These are phyloP conservation scores for Echeneis naucrates DNA, from an alignment of 2,797 vertebrate genomes.

Conservation along the genomic window DNA sequence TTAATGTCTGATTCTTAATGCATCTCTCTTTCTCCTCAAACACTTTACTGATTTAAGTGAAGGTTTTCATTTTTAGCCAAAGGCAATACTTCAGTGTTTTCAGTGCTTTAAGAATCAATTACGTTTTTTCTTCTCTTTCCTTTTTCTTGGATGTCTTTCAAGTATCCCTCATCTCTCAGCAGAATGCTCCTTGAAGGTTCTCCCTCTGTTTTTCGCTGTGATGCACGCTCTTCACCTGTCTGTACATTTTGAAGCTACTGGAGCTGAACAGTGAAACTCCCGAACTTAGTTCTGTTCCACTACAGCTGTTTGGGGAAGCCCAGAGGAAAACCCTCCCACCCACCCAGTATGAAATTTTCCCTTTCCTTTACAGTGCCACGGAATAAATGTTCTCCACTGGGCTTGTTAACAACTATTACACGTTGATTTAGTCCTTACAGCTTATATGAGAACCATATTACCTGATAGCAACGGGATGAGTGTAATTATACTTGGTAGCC, in stretches of 20 bases:
- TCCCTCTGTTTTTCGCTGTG: constrained; percentile 4
- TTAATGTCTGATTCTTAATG: constrained; percentile 80
- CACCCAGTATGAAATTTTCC: constrained; percentile 44
- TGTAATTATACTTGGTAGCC: background rate
- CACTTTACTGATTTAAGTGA: constrained; percentile 68
- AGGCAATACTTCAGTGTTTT: constrained; percentile 67
- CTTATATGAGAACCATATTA: constrained; percentile 7
- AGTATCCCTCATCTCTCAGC: constrained; percentile 38
- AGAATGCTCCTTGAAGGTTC: constrained; percentile 36
- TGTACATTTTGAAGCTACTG: constrained; percentile 15
- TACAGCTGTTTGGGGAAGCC: constrained; percentile 67
- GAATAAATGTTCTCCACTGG: constrained; percentile 41
- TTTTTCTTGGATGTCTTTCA: constrained; percentile 48
- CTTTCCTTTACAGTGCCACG: constrained; percentile 41
- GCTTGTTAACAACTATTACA: constrained; percentile 48
- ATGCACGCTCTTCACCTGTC: constrained; percentile 27
- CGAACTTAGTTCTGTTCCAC: constrained; percentile 42
- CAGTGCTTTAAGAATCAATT: constrained; percentile 74
- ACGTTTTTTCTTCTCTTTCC: constrained; percentile 35
- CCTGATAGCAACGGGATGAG: constrained; percentile 4
- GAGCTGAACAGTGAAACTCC: constrained; percentile 44
- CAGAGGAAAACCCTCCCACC: constrained; percentile 52
- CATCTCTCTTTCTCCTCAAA: constrained; percentile 65
- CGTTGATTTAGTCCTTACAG: constrained; percentile 42
- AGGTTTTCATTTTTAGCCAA: constrained; percentile 70